Conservation (phyloP, 1,140 invertebrate genomes). For the Helicoverpa armigera region DNA sequence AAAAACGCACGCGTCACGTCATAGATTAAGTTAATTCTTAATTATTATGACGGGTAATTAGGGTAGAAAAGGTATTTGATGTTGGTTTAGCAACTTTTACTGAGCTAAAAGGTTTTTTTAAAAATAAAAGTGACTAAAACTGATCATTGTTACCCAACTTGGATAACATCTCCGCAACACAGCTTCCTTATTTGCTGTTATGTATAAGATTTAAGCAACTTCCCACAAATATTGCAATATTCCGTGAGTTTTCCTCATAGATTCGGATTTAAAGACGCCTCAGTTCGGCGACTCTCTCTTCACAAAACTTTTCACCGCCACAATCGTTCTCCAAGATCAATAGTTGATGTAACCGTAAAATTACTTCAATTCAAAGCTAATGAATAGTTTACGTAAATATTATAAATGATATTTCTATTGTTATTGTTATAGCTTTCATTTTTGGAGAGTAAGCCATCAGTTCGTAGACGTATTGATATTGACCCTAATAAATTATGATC, state of each 20-base stretch:
- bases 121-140: too few species aligned
- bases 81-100: background rate
- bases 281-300: slow-evolving; percentile 9
- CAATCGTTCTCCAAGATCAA: slow-evolving; percentile 30
- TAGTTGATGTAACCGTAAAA: slow-evolving; percentile 40
- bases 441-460: background rate
- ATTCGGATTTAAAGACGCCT: background rate
- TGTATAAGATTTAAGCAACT: too few species aligned
- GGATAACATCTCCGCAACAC: too few species aligned
- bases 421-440: slow-evolving; percentile 16
- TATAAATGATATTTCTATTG: background rate
- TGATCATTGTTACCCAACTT: too few species aligned
- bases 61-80: background rate
- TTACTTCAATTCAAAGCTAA: slow-evolving; percentile 24
- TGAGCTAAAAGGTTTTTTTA: too few species aligned
- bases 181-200: too few species aligned
- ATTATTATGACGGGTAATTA: slow-evolving; percentile 43
- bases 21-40: slow-evolving; percentile 59
- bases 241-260: background rate
- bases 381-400: slow-evolving; percentile 31
- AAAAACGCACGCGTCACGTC: slow-evolving; percentile 58
- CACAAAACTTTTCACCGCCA: slow-evolving; percentile 6
- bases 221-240: too few species aligned
- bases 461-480: background rate
- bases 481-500: too few species aligned